Base-by-base conservation (phyloP, 1,140 invertebrate genomes). In the Leucophenga varia region DNA sequence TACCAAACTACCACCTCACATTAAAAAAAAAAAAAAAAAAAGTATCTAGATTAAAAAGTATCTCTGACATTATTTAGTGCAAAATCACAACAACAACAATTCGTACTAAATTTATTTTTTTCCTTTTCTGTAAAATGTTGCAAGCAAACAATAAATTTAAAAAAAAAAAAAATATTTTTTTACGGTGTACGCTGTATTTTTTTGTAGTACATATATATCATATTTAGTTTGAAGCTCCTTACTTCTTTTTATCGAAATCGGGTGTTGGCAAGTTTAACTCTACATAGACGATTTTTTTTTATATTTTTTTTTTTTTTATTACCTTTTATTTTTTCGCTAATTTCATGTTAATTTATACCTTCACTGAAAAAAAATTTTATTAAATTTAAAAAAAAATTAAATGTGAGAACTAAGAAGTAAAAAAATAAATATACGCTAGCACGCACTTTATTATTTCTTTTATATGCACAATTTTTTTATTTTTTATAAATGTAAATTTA, bases 121-220 rank as follows among this genome's bases (percentile, higher is more conserved):
- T 54, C 55, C 49, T 59, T 50, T 42, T 68, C 64, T 59, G 52
- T 64, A 69, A 68, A 69, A 57, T 60, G 64, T 60, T 64, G 64
- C 59, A 60, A 59, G 9, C 36, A 38, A 52, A 43, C 4, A 21
- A 39, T 21, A n/a, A 39, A 39, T 22, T 39, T 39, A 32, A 32
- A 32, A 32, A 4, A 32, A 32, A 32, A 32, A 30, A 7, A 30
- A 30, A 12, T 30, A 7, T 32, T n/a, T 14, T 43, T 14, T 38
- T 17, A 38, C 25, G 47, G 52, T 50, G 46, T 40, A 35, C n/a
- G 30, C n/a, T 22, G 48, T 43, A 28, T 43, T 30, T 34, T 16
- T 32, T 32, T n/a, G 31, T 32, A 32, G 31, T n/a, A 14, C 12
- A 32, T 32, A n/a, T 10, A 12, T 32, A 32, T 32, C 14, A 12